A percentile compares a stretch with the other conserved stretches of the same genome.
Conservation (phyloP, 2,797 vertebrate genomes). For the Gastrophryne carolinensis region DNA sequence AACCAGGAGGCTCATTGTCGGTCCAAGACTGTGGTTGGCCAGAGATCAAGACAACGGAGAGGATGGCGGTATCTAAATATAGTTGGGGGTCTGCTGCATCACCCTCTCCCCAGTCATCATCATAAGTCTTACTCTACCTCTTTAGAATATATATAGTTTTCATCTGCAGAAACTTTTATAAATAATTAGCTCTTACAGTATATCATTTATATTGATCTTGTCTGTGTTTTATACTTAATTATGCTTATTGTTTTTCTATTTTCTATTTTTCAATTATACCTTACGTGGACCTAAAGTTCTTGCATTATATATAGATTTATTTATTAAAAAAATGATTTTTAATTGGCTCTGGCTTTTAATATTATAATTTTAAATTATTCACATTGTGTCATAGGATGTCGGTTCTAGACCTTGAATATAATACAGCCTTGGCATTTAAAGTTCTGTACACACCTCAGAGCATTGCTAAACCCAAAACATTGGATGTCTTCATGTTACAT, state of each 20-base stretch:
- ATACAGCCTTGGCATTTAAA: too few species aligned
- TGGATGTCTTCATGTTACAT: too few species aligned
- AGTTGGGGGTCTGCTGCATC: not conserved
- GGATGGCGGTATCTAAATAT: slow-evolving; percentile 14
- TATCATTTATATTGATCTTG: not conserved
- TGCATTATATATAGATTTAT: too few species aligned
- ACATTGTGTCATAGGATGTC: too few species aligned
- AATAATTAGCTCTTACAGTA: not conserved
- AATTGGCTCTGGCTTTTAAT: too few species aligned
- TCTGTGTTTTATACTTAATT: not conserved
- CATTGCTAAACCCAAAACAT: too few species aligned
- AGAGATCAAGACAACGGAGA: slow-evolving; percentile 11
- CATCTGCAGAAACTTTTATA: not conserved
- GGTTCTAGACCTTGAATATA: too few species aligned
- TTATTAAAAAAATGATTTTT: too few species aligned
- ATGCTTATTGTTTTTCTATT: not conserved
- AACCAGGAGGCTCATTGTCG: slow-evolving; percentile 50
- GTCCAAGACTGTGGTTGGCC: slow-evolving; percentile 22
- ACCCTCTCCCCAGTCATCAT: slow-evolving; percentile 26
- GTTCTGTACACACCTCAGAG: too few species aligned
- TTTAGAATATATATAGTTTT: slow-evolving; percentile 25
- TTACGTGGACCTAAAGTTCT: too few species aligned
- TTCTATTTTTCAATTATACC: too few species aligned
- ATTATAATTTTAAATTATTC: too few species aligned
- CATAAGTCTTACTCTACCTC: slow-evolving; percentile 13